phyloP scores from a whole-genome alignment of 2,888 invertebrate species.

The Tinea trinotella region DNA sequence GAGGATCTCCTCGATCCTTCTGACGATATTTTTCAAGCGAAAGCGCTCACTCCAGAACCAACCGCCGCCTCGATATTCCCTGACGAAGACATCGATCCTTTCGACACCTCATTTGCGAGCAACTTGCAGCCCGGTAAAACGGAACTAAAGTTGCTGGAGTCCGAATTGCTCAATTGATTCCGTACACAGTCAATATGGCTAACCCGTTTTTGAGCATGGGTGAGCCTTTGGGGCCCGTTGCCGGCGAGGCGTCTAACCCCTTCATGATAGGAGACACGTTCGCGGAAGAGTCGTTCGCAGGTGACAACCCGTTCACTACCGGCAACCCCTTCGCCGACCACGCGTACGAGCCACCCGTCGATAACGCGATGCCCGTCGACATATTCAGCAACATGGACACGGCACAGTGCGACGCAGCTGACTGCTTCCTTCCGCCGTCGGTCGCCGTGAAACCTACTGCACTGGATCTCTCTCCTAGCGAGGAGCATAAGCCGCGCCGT shows the following conservation, averaged over 20 bases:
- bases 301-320: slow-evolving; percentile 81
- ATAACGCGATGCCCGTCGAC: slow-evolving; percentile 53
- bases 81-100: slow-evolving; percentile 78
- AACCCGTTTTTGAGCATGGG: slow-evolving; percentile 87
- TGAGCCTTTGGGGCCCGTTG: slow-evolving; percentile 70
- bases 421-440: background rate
- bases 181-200: slow-evolving; percentile 73
- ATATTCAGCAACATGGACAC: slow-evolving; percentile 54
- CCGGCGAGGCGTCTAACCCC: slow-evolving; percentile 75
- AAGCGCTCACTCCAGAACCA: slow-evolving; percentile 80
- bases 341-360: slow-evolving; percentile 50
- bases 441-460: slow-evolving; percentile 53
- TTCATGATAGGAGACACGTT: slow-evolving; percentile 73
- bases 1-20: slow-evolving; percentile 64
- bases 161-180: slow-evolving; percentile 71
- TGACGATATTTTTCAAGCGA: slow-evolving; percentile 74
- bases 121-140: slow-evolving; percentile 82
- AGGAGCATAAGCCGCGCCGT: slow-evolving; percentile 34
- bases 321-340: slow-evolving; percentile 80
- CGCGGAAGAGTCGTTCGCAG: slow-evolving; percentile 37
- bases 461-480: slow-evolving; percentile 37
- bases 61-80: slow-evolving; percentile 36
- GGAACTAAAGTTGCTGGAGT: slow-evolving; percentile 83
- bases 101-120: slow-evolving; percentile 86
- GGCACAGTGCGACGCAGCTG: slow-evolving; percentile 31